A percentile compares a stretch with the other conserved stretches of the same genome.
Conservation (phyloP, 2,797 vertebrate species). For the Poeciliopsis turneri region DNA sequence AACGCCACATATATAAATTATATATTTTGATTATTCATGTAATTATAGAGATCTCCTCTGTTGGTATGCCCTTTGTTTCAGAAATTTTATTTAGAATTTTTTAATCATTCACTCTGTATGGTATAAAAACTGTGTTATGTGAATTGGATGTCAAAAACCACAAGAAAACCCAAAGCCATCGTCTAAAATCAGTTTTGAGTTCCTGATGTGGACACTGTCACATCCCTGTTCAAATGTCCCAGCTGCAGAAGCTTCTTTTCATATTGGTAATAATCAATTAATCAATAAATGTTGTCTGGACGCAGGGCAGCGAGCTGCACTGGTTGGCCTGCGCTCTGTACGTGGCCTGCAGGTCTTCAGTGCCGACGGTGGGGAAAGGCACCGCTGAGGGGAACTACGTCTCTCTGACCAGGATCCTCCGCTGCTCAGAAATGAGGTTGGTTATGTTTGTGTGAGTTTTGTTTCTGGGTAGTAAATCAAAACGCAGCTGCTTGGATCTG, state of each 20-base stretch:
- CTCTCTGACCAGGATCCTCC: constrained; percentile 91
- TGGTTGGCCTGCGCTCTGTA: constrained; percentile 95
- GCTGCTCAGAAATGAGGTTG: constrained; percentile 89
- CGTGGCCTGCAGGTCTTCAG: constrained; percentile 90
- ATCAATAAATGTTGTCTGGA: neutral
- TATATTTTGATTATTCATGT: neutral
- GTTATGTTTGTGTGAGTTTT: neutral
- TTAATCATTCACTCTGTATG: neutral
- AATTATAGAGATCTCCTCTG: neutral
- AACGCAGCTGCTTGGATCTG: neutral
- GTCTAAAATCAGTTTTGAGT: neutral
- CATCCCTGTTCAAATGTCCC: neutral
- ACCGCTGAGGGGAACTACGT: constrained; percentile 93
- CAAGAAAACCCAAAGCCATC: neutral
- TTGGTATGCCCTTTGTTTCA: neutral
- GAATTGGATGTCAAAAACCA: neutral
- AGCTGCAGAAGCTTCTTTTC: neutral
- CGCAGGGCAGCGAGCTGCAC: constrained; percentile 89
- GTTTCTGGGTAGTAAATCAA: neutral
- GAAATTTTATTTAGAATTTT: neutral
- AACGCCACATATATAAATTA: neutral
- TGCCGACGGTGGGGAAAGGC: constrained; percentile 91
- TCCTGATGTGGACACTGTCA: neutral
- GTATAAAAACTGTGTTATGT: neutral
- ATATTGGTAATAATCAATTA: neutral